A percentile compares a stretch with the other conserved stretches of the same genome.
Conservation (phyloP, 1,140 invertebrate genomes). For the Drosophila nigromelanica region DNA sequence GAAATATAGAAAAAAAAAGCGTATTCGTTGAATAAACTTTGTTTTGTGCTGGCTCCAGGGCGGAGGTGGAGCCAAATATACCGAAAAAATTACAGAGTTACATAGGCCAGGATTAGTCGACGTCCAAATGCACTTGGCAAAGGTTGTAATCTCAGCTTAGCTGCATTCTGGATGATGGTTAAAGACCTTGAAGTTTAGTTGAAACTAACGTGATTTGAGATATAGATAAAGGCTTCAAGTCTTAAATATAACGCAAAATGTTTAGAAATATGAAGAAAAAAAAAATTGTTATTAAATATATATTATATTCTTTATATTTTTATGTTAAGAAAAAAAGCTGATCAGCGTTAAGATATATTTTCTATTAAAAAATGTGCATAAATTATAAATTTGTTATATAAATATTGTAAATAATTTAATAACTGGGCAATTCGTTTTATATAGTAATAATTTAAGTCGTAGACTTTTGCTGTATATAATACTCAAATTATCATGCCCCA, state of each 20-base stretch:
- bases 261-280: neutral
- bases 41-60: constrained; percentile 36
- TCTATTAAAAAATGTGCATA: no score
- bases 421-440: no score
- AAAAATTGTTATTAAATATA: no score
- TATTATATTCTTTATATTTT: no score
- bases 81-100: constrained; percentile 19
- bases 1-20: constrained; percentile 10
- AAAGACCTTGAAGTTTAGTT: neutral
- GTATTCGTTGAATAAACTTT: constrained; percentile 68
- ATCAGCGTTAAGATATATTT: no score
- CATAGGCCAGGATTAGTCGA: constrained; percentile 19
- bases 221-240: no score
- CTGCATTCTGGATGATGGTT: constrained; percentile 3
- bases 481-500: neutral
- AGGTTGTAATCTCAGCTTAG: constrained; percentile 4
- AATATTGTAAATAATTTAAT: no score
- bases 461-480: neutral
- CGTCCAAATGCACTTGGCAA: constrained; percentile 16
- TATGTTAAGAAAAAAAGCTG: no score
- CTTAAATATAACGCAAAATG: neutral
- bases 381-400: no score
- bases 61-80: constrained; percentile 46
- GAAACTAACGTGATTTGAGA: neutral
- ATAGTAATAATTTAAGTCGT: no score